These are phyloP conservation scores for Reinhardtius hippoglossoides DNA, from an alignment of 2,113 vertebrate species.

Conservation along the genomic window DNA sequence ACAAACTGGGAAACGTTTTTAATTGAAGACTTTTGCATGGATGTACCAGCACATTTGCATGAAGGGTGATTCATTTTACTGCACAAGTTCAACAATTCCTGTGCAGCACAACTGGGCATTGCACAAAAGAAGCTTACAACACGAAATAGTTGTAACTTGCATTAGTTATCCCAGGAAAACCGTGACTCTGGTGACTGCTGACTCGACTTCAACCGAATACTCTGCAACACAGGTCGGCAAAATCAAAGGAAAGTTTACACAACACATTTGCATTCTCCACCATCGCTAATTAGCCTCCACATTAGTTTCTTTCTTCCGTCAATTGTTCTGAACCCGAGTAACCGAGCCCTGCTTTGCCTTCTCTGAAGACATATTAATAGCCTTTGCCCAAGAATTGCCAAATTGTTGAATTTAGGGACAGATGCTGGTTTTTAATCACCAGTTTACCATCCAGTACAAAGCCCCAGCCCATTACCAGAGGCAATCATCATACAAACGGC, in stretches of 20 bases:
- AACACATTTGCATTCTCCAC: neutral
- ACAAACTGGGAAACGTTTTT: neutral
- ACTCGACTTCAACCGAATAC: neutral
- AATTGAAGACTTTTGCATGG: neutral
- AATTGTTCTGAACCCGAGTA: slow-evolving; percentile 17
- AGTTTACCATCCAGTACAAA: slow-evolving; percentile 29
- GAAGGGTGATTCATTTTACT: no score
- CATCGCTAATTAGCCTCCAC: neutral
- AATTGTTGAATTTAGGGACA: slow-evolving; percentile 1
- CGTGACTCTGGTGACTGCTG: no score
- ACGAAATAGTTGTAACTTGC: no score
- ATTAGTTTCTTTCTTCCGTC: neutral
- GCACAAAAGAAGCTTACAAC: no score
- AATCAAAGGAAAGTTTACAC: neutral
- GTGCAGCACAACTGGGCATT: neutral
- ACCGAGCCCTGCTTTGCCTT: neutral
- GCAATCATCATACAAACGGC: slow-evolving; percentile 46
- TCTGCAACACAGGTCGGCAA: neutral
- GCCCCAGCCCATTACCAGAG: slow-evolving; percentile 15
- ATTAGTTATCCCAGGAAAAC: no score
- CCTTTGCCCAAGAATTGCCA: neutral
- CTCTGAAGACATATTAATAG: slow-evolving; percentile 21
- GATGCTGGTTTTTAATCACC: slow-evolving; percentile 45
- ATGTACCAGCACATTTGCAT: neutral
- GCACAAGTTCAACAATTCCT: no score